Conservation (phyloP, 2,888 invertebrate genomes). For the Cephus pygmeus region DNA sequence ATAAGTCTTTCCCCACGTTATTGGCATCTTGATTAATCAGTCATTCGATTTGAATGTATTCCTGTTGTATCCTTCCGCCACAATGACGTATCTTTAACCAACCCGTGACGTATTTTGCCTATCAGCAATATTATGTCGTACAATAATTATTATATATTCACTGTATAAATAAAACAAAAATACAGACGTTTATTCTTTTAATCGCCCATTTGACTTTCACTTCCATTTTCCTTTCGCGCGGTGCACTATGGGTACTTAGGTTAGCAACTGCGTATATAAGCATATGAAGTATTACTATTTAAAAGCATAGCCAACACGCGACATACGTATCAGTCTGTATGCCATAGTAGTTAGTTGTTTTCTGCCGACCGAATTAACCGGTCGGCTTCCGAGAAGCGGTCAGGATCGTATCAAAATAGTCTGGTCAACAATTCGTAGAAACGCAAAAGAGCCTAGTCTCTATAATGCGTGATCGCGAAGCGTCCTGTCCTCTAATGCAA, state of each 20-base stretch:
- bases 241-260: not conserved
- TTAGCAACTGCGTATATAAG: not conserved
- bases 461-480: not conserved
- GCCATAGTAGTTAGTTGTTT: conserved; percentile 29
- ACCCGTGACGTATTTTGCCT: too few species aligned
- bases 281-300: not conserved
- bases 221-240: not conserved
- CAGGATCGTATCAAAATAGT: conserved; percentile 39
- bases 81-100: too few species aligned
- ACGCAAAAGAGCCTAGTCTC: not conserved
- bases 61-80: too few species aligned
- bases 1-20: too few species aligned
- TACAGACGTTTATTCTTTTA: too few species aligned
- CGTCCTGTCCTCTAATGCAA: not conserved
- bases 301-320: not conserved
- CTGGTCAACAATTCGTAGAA: not conserved
- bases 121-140: too few species aligned
- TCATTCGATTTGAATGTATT: too few species aligned
- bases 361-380: conserved; percentile 36
- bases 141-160: too few species aligned
- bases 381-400: conserved; percentile 33
- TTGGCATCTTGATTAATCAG: too few species aligned
- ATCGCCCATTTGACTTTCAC: not conserved
- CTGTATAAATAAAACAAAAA: too few species aligned
- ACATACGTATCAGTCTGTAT: conserved; percentile 10